Percentiles rank a stretch among this genome's conserved stretches.
These are phyloP conservation scores for Alces alces DNA, from an alignment of 2,113 vertebrate genomes.

Conservation along the genomic window DNA sequence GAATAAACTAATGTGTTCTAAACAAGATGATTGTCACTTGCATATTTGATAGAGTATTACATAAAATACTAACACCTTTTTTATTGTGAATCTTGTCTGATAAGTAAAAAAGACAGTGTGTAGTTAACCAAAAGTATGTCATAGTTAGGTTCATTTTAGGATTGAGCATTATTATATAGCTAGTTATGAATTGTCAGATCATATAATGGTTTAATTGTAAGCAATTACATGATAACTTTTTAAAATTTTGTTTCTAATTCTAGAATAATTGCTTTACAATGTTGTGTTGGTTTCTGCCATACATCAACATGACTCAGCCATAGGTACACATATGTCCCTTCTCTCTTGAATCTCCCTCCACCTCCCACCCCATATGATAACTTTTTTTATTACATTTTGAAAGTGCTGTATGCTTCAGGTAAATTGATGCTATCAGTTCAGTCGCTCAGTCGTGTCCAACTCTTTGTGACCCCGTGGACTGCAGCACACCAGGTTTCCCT, in stretches of 20 bases:
- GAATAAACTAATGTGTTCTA: not conserved
- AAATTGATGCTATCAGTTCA: not conserved
- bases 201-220: not conserved
- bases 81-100: not conserved
- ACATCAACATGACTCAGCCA: not conserved
- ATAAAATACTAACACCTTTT: not conserved
- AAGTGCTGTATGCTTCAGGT: not conserved
- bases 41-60: not conserved
- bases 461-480: not conserved
- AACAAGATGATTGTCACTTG: not conserved
- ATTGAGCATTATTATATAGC: not conserved
- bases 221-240: not conserved
- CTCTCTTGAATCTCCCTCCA: not conserved
- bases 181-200: not conserved
- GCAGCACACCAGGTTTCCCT: not conserved
- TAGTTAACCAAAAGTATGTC: not conserved
- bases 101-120: not conserved
- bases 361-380: not conserved
- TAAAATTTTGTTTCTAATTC: not conserved
- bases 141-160: not conserved
- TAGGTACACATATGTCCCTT: not conserved
- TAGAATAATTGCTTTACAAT: not conserved
- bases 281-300: not conserved
- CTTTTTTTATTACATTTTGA: not conserved
- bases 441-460: fast-evolving